Conservation (phyloP, 2,797 vertebrate species). For the Muscicapa comitata region DNA sequence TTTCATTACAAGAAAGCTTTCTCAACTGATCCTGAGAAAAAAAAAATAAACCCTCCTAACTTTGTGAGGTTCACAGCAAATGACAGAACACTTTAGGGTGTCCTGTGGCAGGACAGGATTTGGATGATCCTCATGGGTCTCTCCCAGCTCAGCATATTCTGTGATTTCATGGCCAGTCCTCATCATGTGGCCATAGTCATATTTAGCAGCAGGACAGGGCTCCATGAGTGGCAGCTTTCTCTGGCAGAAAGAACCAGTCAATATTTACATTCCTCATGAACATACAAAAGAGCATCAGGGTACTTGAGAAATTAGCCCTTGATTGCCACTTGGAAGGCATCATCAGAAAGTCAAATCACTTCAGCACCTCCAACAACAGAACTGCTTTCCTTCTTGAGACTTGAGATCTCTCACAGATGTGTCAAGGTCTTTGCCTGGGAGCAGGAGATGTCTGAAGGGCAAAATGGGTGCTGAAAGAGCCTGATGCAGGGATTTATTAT, state of each 20-base stretch:
- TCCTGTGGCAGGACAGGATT: neutral
- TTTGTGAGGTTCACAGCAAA: neutral
- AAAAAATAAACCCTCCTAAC: neutral
- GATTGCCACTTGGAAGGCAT: slow-evolving; percentile 46
- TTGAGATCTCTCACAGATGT: neutral
- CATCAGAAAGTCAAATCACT: slow-evolving; percentile 53
- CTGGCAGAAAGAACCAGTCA: slow-evolving; percentile 21
- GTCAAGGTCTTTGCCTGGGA: slow-evolving; percentile 5
- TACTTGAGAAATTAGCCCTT: slow-evolving; percentile 42
- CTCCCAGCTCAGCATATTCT: neutral
- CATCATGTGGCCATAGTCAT: rapidly evolving
- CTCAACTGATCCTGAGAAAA: neutral
- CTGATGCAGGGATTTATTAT: neutral
- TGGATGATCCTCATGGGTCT: neutral
- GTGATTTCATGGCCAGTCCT: neutral
- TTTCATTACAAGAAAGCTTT: neutral
- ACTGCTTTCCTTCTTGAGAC: neutral
- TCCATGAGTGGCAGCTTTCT: neutral
- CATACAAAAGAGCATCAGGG: slow-evolving; percentile 11
- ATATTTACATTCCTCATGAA: slow-evolving; percentile 40
- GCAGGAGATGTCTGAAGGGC: neutral
- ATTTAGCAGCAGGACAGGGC: neutral
- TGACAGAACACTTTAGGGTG: neutral
- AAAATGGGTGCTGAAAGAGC: neutral
- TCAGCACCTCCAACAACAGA: slow-evolving; percentile 6